Percentiles rank a stretch among this genome's conserved stretches.
Evolutionary conservation across 2,113 vertebrate species (phyloP).

Genomic region (Clinocottus analis): DNA sequence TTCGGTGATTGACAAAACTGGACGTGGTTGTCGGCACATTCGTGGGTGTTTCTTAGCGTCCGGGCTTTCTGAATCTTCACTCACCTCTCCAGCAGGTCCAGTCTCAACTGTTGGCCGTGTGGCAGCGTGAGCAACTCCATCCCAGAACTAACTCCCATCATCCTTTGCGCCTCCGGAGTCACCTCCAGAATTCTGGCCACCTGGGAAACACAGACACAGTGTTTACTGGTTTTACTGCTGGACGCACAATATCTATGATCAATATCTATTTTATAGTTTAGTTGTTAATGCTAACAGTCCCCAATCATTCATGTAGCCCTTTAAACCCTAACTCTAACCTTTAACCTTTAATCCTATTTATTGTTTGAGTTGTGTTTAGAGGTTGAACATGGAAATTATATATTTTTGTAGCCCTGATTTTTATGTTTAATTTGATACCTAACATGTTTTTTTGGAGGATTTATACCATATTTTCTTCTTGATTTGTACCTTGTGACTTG

Average conservation of each 20-base stretch:
- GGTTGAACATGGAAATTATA: no score
- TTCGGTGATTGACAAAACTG: no score
- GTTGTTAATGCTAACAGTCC: neutral
- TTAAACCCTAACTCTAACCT: no score
- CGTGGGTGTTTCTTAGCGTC: no score
- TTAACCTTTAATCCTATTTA: no score
- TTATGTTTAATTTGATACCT: no score
- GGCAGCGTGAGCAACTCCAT: conserved; percentile 96
- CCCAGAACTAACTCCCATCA: conserved; percentile 94
- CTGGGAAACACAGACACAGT: conserved; percentile 72
- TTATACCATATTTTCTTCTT: no score
- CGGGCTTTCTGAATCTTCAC: neutral
- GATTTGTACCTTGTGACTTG: no score
- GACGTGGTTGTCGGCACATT: no score
- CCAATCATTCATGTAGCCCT: neutral
- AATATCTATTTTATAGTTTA: neutral
- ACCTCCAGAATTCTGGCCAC: conserved; percentile 92
- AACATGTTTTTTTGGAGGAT: no score
- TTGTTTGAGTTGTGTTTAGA: no score
- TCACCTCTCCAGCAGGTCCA: conserved; percentile 96
- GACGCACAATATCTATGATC: neutral
- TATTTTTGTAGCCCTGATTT: no score
- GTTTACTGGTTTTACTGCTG: neutral
- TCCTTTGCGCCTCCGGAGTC: conserved; percentile 88
- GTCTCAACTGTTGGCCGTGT: conserved; percentile 92